Evolutionary conservation across 2,888 invertebrate species (phyloP).

Genomic region (Aleiodes testaceus): DNA sequence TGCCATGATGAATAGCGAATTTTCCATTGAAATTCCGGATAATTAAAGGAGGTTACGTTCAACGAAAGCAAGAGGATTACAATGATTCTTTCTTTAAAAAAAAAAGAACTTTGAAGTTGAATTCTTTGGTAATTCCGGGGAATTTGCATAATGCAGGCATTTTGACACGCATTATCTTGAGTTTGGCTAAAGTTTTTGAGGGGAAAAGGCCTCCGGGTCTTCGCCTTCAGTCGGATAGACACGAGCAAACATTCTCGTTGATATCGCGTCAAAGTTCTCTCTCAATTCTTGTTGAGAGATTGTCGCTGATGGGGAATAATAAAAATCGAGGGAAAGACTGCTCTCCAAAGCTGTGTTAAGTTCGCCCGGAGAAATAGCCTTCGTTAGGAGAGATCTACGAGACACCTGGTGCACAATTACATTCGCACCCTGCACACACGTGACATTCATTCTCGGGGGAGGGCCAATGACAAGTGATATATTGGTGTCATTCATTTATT

Average conservation of each 20-base stretch:
- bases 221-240: slow-evolving; percentile 33
- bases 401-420: slow-evolving; percentile 71
- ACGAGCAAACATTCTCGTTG: slow-evolving; percentile 59
- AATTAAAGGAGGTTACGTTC: too few species aligned
- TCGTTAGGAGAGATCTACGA: slow-evolving; percentile 69
- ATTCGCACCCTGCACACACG: slow-evolving; percentile 58
- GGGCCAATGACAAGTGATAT: slow-evolving; percentile 31
- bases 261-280: slow-evolving; percentile 52
- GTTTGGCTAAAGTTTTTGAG: not conserved
- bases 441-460: slow-evolving; percentile 54
- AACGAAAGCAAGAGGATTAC: too few species aligned
- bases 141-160: not conserved
- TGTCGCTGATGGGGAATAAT: slow-evolving; percentile 39
- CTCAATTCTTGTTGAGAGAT: slow-evolving; percentile 64
- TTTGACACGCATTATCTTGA: not conserved
- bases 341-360: slow-evolving; percentile 23
- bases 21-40: not conserved
- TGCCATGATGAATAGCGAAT: not conserved
- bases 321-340: slow-evolving; percentile 28
- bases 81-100: too few species aligned
- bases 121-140: too few species aligned
- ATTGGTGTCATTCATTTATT: slow-evolving; percentile 37
- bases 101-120: too few species aligned
- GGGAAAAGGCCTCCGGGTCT: not conserved
- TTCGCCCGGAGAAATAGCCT: slow-evolving; percentile 57